Evolutionary conservation across 2,113 vertebrate species (phyloP).

Genomic region (Gavia stellata): DNA sequence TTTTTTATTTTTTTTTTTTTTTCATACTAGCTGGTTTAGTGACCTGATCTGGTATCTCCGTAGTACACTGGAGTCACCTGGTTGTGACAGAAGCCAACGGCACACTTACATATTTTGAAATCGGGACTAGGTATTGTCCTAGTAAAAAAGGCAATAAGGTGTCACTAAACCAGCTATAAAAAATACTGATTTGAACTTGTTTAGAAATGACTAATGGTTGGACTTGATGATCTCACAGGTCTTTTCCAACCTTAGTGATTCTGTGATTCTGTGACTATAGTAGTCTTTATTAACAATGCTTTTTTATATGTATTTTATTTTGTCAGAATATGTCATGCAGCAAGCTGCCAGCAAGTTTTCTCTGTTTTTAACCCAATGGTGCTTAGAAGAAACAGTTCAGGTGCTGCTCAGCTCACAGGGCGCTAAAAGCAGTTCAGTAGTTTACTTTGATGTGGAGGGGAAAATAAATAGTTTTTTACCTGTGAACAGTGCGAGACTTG

Average conservation of each 20-base stretch:
- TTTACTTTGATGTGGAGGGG: background rate
- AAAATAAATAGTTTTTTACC: background rate
- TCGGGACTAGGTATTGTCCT: background rate
- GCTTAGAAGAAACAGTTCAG: background rate
- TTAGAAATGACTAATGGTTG: background rate
- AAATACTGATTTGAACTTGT: background rate
- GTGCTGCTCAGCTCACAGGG: background rate
- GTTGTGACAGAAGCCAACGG: background rate
- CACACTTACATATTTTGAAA: background rate
- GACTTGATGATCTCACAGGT: too few species aligned
- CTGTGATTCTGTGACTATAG: too few species aligned
- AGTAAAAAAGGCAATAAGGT: background rate
- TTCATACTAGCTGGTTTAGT: background rate
- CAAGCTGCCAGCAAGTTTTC: background rate
- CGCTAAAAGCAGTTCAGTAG: background rate
- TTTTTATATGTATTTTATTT: background rate
- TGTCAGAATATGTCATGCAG: background rate
- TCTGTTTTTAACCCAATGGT: background rate
- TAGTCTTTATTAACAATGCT: background rate
- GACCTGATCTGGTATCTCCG: background rate
- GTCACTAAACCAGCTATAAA: background rate
- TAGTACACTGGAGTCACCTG: background rate
- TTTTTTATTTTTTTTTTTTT: background rate
- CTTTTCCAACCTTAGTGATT: too few species aligned
- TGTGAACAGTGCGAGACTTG: rapidly evolving